Percentiles rank a stretch among this genome's conserved stretches.
phyloP scores from a whole-genome alignment of 2,888 invertebrate species.

The Hermaeophaga mercurialis region DNA sequence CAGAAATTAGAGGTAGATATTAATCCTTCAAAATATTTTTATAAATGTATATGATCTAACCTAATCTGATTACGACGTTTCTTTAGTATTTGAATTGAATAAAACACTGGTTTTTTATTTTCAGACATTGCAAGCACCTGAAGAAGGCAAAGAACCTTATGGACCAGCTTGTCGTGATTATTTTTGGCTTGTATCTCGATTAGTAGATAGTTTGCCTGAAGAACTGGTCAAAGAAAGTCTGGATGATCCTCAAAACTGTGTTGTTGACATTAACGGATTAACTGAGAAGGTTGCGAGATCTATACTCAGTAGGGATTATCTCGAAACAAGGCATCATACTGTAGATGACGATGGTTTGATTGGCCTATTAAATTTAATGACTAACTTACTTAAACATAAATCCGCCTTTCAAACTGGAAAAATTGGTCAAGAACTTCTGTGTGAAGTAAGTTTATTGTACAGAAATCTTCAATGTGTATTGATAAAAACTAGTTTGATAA shows the following conservation, averaged over 20 bases:
- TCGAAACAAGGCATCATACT: conserved; percentile 80
- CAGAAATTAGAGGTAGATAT: conserved; percentile 58
- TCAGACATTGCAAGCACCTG: conserved; percentile 57
- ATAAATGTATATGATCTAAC: neutral
- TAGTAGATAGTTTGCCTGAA: conserved; percentile 84
- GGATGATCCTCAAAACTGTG: conserved; percentile 62
- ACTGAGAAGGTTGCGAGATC: conserved; percentile 72
- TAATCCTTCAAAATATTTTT: neutral
- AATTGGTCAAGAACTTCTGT: conserved; percentile 71
- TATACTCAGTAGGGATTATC: conserved; percentile 76
- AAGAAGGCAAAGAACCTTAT: conserved; percentile 91
- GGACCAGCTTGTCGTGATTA: conserved; percentile 94
- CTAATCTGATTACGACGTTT: no score
- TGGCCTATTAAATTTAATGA: conserved; percentile 82
- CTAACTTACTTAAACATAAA: conserved; percentile 88
- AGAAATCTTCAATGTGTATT: no score
- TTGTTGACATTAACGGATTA: conserved; percentile 72
- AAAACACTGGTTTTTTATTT: no score
- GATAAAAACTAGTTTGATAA: conserved; percentile 51
- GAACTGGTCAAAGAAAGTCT: conserved; percentile 74
- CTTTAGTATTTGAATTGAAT: no score
- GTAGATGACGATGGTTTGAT: conserved; percentile 90
- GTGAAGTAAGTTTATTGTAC: conserved; percentile 55
- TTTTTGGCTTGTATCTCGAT: conserved; percentile 88
- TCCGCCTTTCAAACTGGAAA: conserved; percentile 83